Evolutionary conservation across 2,113 vertebrate species (phyloP), one percentile per base, ranked within the genome.

Genomic region (Phocoena sinus): DNA sequence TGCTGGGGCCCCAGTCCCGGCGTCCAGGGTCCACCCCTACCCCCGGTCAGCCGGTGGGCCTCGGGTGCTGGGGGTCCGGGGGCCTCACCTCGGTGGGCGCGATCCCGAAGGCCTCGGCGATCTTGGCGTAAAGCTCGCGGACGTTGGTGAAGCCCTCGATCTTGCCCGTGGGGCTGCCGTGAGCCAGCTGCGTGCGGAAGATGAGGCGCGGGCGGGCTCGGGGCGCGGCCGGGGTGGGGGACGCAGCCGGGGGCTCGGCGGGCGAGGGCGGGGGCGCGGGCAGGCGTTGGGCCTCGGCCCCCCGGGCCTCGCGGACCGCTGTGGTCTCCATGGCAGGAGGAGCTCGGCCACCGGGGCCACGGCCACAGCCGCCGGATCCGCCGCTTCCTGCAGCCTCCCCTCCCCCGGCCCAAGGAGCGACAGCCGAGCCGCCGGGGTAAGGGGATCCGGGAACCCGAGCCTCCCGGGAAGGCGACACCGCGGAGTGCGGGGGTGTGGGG

Each of bases 101-200:
- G 98, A 99, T 99, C 97, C 98, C 97, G 82, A 99, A 99, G 95
- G 99, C 99, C 98, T 99, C 99, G 0, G 99, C 99, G 3, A 99
- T 99, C 99, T 99, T 99, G 98, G 98, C 98, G 56, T 99, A 99
- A 80, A 99, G 99, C 98, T 99, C 99, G 97, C 99, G 99, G 90
- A 99, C 99, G 3, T 99, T 99, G 95, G 99, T 99, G 98, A 99
- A 99, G 89, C 99, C 99, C 25, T 99, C 99, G 79, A 99, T 99
- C 95, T 98, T 99, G 56, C 98, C 99, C 0, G 99, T 99, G 67
- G 99, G 99, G 98, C 99, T 99, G 83, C 99, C 99, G 1, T 99
- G 99, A 26, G 99, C 99, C 98, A 99, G 99, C 98, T 99, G 99
- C 0, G 99, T 99, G 99, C 99, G 99, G 96, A 99, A 99, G 70